Conservation (phyloP, 2,797 vertebrate species). For the Leuciscus waleckii region DNA sequence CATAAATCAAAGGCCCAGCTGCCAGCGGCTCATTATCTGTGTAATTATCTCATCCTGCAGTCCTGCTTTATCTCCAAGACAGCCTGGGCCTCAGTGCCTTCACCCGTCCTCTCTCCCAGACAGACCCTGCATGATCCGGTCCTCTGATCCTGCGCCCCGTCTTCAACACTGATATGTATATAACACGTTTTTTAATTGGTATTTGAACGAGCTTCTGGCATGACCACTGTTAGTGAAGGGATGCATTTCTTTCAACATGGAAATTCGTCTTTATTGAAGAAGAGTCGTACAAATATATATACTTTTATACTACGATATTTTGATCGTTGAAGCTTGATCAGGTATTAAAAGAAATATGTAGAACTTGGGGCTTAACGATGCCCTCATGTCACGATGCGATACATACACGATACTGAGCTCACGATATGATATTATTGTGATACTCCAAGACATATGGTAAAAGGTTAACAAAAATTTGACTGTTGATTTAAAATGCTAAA, state of each 20-base stretch:
- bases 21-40: constrained; percentile 59
- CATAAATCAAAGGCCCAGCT: constrained; percentile 62
- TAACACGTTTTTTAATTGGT: constrained; percentile 1
- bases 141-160: constrained; percentile 2
- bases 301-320: background rate
- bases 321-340: background rate
- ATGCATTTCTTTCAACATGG: background rate
- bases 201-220: background rate
- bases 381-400: too few species aligned
- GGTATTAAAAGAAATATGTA: background rate
- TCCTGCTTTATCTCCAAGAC: constrained; percentile 59
- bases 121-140: background rate
- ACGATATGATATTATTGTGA: too few species aligned
- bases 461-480: too few species aligned
- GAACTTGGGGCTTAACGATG: too few species aligned
- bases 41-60: constrained; percentile 60
- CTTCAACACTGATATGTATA: background rate
- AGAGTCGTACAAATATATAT: background rate
- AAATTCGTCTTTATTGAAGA: background rate
- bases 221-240: background rate
- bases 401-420: too few species aligned
- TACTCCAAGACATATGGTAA: too few species aligned
- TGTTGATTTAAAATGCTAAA: too few species aligned
- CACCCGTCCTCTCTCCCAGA: constrained; percentile 29
- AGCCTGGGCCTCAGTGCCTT: constrained; percentile 35